Percentiles rank a stretch among this genome's conserved stretches.
Evolutionary conservation across 2,797 vertebrate genomes (phyloP).

Genomic region (Myioborus melanocephalus): DNA sequence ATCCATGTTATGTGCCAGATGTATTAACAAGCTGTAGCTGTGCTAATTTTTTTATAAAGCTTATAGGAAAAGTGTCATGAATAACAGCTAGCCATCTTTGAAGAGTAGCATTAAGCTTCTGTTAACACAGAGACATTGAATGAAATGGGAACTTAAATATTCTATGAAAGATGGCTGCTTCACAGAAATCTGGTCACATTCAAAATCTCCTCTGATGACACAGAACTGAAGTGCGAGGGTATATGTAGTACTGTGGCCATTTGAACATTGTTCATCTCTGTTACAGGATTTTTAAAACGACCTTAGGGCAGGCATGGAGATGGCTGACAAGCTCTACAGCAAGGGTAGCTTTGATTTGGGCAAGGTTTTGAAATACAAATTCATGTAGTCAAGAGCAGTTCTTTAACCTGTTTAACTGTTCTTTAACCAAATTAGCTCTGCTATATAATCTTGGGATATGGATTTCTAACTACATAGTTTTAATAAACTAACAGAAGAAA

Average conservation of each 20-base stretch:
- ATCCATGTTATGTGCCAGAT: not conserved
- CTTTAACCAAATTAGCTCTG: not conserved
- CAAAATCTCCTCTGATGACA: not conserved
- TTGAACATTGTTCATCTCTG: not conserved
- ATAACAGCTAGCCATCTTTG: not conserved
- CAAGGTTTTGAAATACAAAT: fast-evolving
- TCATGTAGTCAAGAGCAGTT: not conserved
- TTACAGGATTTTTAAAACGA: not conserved
- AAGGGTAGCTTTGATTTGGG: not conserved
- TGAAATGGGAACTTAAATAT: not conserved
- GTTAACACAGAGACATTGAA: not conserved
- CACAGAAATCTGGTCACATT: not conserved
- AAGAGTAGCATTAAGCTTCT: not conserved
- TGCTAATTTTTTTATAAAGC: not conserved
- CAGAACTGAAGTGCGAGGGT: not conserved
- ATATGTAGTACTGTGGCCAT: not conserved
- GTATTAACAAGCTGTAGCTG: not conserved
- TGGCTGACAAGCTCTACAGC: not conserved
- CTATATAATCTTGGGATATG: not conserved
- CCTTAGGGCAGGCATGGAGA: not conserved
- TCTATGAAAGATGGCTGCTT: not conserved
- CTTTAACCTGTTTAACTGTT: not conserved
- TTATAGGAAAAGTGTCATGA: not conserved
- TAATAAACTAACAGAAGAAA: not conserved
- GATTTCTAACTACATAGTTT: not conserved